Percentiles rank a stretch among this genome's conserved stretches.
Evolutionary conservation across 2,113 vertebrate species (phyloP).

Genomic region (Ictidomys tridecemlineatus): DNA sequence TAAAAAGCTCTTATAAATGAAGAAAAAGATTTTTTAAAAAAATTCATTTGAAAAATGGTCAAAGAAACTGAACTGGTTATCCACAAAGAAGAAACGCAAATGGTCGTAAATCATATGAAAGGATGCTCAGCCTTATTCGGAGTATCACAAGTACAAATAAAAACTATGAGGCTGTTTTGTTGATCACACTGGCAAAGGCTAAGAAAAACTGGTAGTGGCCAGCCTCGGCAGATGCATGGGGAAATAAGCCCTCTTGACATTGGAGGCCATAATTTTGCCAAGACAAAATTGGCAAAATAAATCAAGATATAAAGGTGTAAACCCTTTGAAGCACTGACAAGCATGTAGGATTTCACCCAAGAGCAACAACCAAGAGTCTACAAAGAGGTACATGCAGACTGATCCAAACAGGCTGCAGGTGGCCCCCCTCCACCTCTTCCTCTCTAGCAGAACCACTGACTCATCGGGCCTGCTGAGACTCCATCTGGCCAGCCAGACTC

Average conservation of each 20-base stretch:
- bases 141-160: background rate
- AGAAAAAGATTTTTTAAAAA: background rate
- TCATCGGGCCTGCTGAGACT: background rate
- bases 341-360: background rate
- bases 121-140: background rate
- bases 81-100: constrained; percentile 9
- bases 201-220: background rate
- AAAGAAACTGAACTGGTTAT: constrained; percentile 29
- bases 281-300: background rate
- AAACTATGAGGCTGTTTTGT: background rate
- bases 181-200: background rate
- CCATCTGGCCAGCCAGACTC: background rate
- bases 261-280: too few species aligned
- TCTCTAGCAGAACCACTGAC: background rate
- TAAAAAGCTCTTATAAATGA: background rate
- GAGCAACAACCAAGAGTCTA: background rate
- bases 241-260: background rate
- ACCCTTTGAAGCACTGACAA: background rate
- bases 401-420: background rate
- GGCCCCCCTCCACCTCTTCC: background rate
- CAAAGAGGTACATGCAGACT: background rate
- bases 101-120: background rate
- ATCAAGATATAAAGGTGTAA: background rate
- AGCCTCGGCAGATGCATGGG: background rate
- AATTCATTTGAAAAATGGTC: background rate